phyloP scores from a whole-genome alignment of 2,888 invertebrate species.

The Chrysotoxum bicinctum region DNA sequence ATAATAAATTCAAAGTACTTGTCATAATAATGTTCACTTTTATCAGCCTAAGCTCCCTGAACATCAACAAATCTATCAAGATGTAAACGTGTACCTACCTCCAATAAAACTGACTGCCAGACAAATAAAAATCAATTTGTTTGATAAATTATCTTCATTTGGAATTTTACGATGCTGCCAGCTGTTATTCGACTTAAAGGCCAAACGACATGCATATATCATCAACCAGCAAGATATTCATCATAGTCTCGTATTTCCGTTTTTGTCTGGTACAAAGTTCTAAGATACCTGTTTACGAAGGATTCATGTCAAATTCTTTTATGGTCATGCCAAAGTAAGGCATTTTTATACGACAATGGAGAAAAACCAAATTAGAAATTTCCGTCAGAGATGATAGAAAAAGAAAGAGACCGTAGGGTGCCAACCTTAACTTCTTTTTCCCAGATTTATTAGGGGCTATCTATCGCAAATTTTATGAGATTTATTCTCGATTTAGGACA shows the following conservation, averaged over 20 bases:
- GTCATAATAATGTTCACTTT: neutral
- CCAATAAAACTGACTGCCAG: constrained; percentile 6
- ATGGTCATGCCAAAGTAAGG: neutral
- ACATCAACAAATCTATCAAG: constrained; percentile 16
- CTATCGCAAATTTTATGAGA: no score
- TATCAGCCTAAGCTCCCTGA: neutral
- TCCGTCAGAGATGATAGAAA: neutral
- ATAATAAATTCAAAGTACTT: neutral
- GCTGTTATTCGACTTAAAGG: constrained; percentile 21
- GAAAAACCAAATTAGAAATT: neutral
- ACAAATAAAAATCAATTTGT: constrained; percentile 60
- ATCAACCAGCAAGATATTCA: constrained; percentile 9
- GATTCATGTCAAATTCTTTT: neutral
- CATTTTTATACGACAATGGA: neutral
- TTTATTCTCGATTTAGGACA: no score
- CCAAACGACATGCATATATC: constrained; percentile 33
- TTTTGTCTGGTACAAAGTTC: neutral
- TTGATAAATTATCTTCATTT: constrained; percentile 63
- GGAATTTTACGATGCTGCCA: constrained; percentile 47
- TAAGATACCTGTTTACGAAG: neutral
- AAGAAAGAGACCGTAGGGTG: no score
- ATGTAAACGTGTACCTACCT: neutral
- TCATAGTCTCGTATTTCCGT: neutral
- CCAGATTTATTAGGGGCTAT: no score
- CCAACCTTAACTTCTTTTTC: no score